Evolutionary conservation across 2,113 vertebrate species (phyloP).

Genomic region (Hylia prasina): DNA sequence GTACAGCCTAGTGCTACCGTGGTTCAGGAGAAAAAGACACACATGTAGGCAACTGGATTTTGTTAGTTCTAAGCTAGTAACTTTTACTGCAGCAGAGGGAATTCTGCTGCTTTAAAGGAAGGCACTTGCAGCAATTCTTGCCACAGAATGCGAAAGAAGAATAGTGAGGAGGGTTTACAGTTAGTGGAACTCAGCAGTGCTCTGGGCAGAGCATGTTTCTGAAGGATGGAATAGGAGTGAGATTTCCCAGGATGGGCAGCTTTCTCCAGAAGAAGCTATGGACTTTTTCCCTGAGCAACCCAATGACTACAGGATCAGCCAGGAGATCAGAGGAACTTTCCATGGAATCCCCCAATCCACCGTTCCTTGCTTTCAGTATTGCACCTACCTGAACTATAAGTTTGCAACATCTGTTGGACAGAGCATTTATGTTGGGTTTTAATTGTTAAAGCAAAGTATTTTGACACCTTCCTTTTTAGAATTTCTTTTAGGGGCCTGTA

Average conservation of each 20-base stretch:
- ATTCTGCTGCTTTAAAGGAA: background rate
- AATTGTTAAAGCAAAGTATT: background rate
- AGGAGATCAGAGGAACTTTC: background rate
- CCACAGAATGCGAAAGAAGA: background rate
- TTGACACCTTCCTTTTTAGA: background rate
- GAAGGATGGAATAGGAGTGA: background rate
- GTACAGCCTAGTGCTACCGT: background rate
- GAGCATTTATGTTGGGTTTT: background rate
- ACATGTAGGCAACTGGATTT: background rate
- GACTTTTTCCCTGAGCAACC: background rate
- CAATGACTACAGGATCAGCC: background rate
- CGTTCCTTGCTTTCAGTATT: background rate
- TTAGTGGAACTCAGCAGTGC: background rate
- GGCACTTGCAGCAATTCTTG: background rate
- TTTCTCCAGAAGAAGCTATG: background rate
- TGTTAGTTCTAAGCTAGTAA: background rate
- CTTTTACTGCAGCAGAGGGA: background rate
- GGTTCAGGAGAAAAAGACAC: background rate
- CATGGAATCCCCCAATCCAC: background rate
- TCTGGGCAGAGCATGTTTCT: background rate
- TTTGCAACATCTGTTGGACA: background rate
- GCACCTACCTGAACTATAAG: background rate
- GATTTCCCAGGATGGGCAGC: background rate
- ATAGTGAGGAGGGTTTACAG: background rate
- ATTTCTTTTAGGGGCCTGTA: conserved; percentile 75